Base-by-base conservation (phyloP, 2,888 invertebrate genomes). In the Hymenopus coronatus region DNA sequence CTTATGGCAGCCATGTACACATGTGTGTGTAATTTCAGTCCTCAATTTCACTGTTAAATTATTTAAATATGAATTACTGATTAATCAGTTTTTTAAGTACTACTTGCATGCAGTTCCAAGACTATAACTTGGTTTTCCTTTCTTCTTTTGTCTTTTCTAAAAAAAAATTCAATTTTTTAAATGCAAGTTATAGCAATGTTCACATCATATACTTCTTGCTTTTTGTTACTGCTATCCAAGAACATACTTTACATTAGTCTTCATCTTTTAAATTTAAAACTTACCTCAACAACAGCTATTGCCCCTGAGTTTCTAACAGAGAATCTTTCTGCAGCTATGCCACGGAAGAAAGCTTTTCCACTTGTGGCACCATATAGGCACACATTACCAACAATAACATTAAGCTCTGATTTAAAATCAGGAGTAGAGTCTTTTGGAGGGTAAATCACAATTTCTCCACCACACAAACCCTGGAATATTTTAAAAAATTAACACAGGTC, bases 221-320 rank as follows among this genome's bases (percentile, higher is more conserved):
- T 70, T 25, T 70, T 1, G 6, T 14, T 20, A 70, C 6, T 70
- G 54, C 6, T 25, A 20, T 15, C 54, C 4, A 20, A 28, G 25
- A 81, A 15, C 14, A 83, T 6, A 87, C 25, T 88, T 87, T 30
- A 84, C 82, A 83, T 87, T 54, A 82, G 27, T 30, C 85, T 89
- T 82, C 81, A 70, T 30, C 6, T n/a, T 40, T 82, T 46, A 46
- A 87, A 28, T 70, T n/a, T 88, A 20, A 86, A 46, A 88, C 91
- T 92, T 92, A 95, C 95, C 94, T 99, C 99, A 90, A 98, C 98
- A 27, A 99, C 99, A 25, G 99, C 99, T 54, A 96, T 95, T 83
- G 97, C 99, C 6, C 99, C 99, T 0, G 99, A 99, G 94, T 99
- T 99, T 90, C 99, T 96, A 28, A 99, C 99, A 93, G 98, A 99